Evolutionary conservation across 1,140 invertebrate species (phyloP).

Genomic region (Calliphora vicina): DNA sequence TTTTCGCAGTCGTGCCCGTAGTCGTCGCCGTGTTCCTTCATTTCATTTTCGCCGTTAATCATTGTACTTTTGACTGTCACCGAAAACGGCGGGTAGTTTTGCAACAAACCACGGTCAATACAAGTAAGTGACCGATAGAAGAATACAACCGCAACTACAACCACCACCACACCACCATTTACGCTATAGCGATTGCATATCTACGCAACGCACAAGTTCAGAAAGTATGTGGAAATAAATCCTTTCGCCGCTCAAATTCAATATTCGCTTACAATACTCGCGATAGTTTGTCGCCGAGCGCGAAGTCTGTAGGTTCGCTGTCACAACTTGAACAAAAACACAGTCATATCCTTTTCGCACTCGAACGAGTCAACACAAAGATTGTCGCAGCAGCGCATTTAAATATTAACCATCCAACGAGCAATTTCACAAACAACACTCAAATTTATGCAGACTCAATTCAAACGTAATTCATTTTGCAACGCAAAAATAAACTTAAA

Average conservation of each 20-base stretch:
- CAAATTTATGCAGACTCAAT: background rate
- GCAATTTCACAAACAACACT: background rate
- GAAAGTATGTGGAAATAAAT: constrained; percentile 36
- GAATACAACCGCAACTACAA: constrained; percentile 43
- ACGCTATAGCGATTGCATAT: constrained; percentile 7
- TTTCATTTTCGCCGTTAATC: constrained; percentile 61
- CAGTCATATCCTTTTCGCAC: constrained; percentile 59
- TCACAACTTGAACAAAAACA: constrained; percentile 47
- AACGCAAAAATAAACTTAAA: background rate
- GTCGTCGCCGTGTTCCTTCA: constrained; percentile 45
- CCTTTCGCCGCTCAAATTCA: constrained; percentile 60
- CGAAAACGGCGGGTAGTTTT: constrained; percentile 58
- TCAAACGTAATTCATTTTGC: background rate
- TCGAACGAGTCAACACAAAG: constrained; percentile 52
- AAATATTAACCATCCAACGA: background rate
- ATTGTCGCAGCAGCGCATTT: constrained; percentile 43
- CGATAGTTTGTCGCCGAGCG: constrained; percentile 52
- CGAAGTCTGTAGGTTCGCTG: constrained; percentile 57
- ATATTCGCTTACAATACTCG: constrained; percentile 55
- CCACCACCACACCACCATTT: constrained; percentile 42
- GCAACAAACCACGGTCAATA: constrained; percentile 39
- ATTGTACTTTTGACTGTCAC: constrained; percentile 62
- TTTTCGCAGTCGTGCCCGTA: background rate
- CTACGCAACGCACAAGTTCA: background rate
- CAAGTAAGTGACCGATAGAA: constrained; percentile 57